A percentile compares a stretch with the other conserved stretches of the same genome.
Evolutionary conservation across 2,113 vertebrate genomes (phyloP).

Genomic region (Aphyosemion australe): DNA sequence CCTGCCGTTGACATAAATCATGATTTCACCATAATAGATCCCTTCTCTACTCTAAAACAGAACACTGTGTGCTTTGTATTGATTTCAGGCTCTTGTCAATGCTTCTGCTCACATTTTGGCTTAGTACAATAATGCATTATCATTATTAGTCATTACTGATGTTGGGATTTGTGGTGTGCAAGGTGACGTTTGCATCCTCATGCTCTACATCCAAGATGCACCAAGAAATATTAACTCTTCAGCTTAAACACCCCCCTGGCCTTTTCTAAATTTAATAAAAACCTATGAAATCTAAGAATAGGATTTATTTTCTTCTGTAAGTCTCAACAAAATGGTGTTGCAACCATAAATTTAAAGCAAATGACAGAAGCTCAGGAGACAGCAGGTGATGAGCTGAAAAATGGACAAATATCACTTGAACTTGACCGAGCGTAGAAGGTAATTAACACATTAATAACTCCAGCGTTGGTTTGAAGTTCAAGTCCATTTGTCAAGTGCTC

Average conservation of each 20-base stretch:
- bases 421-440: conserved; percentile 20
- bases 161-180: conserved; percentile 86
- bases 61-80: conserved; percentile 89
- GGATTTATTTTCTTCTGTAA: not conserved
- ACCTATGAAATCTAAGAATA: no score
- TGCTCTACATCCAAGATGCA: conserved; percentile 79
- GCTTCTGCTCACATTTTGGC: conserved; percentile 23
- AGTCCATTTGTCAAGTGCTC: conserved; percentile 45
- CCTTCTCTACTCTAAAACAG: conserved; percentile 86
- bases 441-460: conserved; percentile 54
- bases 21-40: conserved; percentile 96
- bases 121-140: conserved; percentile 82
- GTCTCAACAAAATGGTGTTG: not conserved
- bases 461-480: conserved; percentile 43
- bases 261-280: not conserved
- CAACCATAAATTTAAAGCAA: not conserved
- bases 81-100: conserved; percentile 77
- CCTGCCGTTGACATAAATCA: conserved; percentile 94
- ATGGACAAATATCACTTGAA: conserved; percentile 29
- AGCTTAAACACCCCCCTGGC: not conserved
- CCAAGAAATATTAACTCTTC: not conserved
- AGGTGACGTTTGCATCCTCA: conserved; percentile 82
- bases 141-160: conserved; percentile 92
- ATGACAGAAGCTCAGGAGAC: not conserved
- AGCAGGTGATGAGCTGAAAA: conserved; percentile 7